phyloP scores from a whole-genome alignment of 53 echinoderm and acorn worm genomes.

The Actinopyga echinites region DNA sequence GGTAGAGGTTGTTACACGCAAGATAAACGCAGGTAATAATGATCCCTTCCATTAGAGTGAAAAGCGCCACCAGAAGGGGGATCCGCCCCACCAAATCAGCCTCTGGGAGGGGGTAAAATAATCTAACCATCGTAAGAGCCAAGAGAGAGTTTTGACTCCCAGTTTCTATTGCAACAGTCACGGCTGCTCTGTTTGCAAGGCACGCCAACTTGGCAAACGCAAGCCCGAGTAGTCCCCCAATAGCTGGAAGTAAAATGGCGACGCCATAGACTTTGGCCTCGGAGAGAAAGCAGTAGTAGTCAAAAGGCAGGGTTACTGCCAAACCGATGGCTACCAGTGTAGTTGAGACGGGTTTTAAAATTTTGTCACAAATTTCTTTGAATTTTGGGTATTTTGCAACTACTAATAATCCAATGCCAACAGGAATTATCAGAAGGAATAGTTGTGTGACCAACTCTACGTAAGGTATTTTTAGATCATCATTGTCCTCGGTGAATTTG shows the following conservation, averaged over 20 bases:
- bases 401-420: conserved; percentile 54
- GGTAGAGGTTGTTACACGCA: conserved; percentile 41
- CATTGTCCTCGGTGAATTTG: conserved; percentile 43
- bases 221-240: conserved; percentile 48
- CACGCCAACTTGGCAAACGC: conserved; percentile 52
- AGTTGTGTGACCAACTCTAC: conserved; percentile 55
- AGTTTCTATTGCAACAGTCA: conserved; percentile 67
- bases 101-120: conserved; percentile 68
- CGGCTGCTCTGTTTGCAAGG: conserved; percentile 43
- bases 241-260: conserved; percentile 43
- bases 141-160: conserved; percentile 68
- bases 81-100: conserved; percentile 60
- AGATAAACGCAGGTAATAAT: conserved; percentile 36
- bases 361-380: conserved; percentile 41
- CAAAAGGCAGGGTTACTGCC: conserved; percentile 43
- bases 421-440: conserved; percentile 43
- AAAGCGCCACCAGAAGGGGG: conserved; percentile 46
- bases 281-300: conserved; percentile 51
- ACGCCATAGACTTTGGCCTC: conserved; percentile 41
- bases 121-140: conserved; percentile 61
- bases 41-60: conserved; percentile 57
- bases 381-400: conserved; percentile 54
- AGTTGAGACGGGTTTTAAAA: conserved; percentile 61
- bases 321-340: conserved; percentile 42
- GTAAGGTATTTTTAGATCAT: conserved; percentile 49